Percentiles rank a stretch among this genome's conserved stretches.
These are phyloP conservation scores for Phasia obesa DNA, from an alignment of 2,888 invertebrate species.

Conservation along the genomic window DNA sequence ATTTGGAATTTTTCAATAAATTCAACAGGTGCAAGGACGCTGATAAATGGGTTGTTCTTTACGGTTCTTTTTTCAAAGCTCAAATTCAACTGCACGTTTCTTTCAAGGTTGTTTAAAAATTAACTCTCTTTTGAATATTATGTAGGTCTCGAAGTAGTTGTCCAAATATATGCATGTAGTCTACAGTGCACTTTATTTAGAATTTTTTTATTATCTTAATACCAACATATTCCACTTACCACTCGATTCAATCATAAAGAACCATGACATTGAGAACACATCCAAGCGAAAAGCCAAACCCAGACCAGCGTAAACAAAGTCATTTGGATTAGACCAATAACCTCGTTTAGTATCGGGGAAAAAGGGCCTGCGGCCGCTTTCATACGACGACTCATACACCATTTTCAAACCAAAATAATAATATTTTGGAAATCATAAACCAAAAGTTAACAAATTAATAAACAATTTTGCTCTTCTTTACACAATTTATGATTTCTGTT, in stretches of 20 bases:
- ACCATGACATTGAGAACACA: slow-evolving; percentile 83
- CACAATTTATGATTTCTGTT: slow-evolving; percentile 4
- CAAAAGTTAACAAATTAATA: not conserved
- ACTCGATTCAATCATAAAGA: slow-evolving; percentile 82
- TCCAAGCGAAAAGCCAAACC: slow-evolving; percentile 91
- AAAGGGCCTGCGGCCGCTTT: slow-evolving; percentile 78
- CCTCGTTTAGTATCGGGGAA: slow-evolving; percentile 83
- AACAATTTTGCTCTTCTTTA: slow-evolving; percentile 2
- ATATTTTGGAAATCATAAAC: slow-evolving; percentile 34
- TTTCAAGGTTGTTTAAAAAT: no score
- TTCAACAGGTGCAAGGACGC: no score
- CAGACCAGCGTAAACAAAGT: slow-evolving; percentile 90
- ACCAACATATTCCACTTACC: slow-evolving; percentile 75
- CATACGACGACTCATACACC: slow-evolving; percentile 80
- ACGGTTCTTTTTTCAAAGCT: no score
- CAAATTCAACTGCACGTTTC: no score
- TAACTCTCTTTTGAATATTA: no score
- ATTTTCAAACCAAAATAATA: slow-evolving; percentile 61
- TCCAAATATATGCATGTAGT: no score
- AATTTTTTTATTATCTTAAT: no score
- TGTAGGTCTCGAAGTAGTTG: no score
- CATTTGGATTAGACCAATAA: slow-evolving; percentile 88
- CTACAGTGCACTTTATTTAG: no score
- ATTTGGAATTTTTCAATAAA: no score
- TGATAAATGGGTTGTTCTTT: no score